Base-by-base conservation (phyloP, 2,888 invertebrate species). In the Cataglyphis livida region DNA sequence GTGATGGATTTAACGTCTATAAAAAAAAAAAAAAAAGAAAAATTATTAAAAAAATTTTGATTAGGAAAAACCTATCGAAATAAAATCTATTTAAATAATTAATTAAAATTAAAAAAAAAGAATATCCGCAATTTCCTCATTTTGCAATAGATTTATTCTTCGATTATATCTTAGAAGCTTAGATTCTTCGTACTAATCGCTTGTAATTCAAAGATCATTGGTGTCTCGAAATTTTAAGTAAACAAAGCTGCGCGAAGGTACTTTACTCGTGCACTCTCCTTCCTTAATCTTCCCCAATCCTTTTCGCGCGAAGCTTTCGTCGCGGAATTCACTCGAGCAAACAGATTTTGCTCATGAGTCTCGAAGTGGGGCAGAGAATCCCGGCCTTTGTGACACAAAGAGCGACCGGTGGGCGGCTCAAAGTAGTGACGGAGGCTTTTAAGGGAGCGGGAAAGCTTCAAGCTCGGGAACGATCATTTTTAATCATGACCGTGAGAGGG, bases 381-480 rank as follows among this genome's bases (percentile, higher is more conserved):
- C 12, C 21, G 44, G n/a, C 4, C 78, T 79, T 79, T 79, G 78
- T 79, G 35, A 44, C 25, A 44, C 32, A 71, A 79, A 79, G 59
- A 44, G 41, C 74, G 65, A 25, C 32, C 51, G 70, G 61, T 73
- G 66, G 73, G 28, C 62, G 51, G 76, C 62, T 78, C 70, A 83
- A 82, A 85, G 68, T 79, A 75, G 65, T 75, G 75, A 76, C 32
- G 73, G 66, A 61, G 81, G 87, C 88, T 89, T 89, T 89, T 82
- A 87, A 84, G 83, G 51, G 54, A 62, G n/a, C 28, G 81, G 82
- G 82, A 48, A 48, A 86, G 90, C 85, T 87, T 88, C 75, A 87
- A 85, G 84, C 85, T 81, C 71, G 90, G 91, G 88, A 87, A 89
- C 92, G 90, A 92, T 92, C 91, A 90, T 91, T 92, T 92, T 92